Percentiles rank a stretch among this genome's conserved stretches.
Conservation (phyloP, 2,888 invertebrate species). For the Cistogaster globosa region DNA sequence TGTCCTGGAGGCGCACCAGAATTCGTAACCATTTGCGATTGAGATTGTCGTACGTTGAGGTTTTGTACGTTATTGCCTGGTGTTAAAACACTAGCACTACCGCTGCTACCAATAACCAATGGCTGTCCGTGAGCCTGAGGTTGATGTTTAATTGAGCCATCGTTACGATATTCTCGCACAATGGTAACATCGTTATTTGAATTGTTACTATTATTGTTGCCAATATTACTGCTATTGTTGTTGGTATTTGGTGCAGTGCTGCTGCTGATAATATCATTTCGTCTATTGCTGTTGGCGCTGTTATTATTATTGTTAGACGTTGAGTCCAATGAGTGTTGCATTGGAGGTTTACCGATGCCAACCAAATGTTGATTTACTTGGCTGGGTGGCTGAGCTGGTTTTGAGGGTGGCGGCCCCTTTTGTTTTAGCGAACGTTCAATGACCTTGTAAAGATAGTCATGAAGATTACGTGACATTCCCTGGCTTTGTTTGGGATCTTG, state of each 20-base stretch:
- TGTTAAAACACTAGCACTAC: constrained; percentile 41
- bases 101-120: constrained; percentile 70
- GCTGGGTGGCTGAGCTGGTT: constrained; percentile 44
- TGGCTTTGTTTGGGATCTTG: constrained; percentile 64
- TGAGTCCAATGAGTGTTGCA: constrained; percentile 56
- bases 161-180: constrained; percentile 83
- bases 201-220: constrained; percentile 72
- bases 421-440: constrained; percentile 92
- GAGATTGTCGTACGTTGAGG: constrained; percentile 71
- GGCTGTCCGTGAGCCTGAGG: constrained; percentile 76
- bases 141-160: constrained; percentile 78
- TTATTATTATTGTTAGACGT: constrained; percentile 57
- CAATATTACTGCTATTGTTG: constrained; percentile 67
- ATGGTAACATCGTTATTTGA: constrained; percentile 81
- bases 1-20: constrained; percentile 63
- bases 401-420: constrained; percentile 82
- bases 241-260: constrained; percentile 37
- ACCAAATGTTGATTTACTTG: constrained; percentile 65
- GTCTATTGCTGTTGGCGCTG: constrained; percentile 69
- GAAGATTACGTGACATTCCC: constrained; percentile 85
- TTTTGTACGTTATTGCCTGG: constrained; percentile 60
- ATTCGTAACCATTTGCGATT: constrained; percentile 54
- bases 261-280: constrained; percentile 74
- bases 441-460: constrained; percentile 92
- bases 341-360: constrained; percentile 58